Percentiles rank a stretch among this genome's conserved stretches.
These are phyloP conservation scores for Benitochromis conjunctus DNA, from an alignment of 2,113 vertebrate species.

Conservation along the genomic window DNA sequence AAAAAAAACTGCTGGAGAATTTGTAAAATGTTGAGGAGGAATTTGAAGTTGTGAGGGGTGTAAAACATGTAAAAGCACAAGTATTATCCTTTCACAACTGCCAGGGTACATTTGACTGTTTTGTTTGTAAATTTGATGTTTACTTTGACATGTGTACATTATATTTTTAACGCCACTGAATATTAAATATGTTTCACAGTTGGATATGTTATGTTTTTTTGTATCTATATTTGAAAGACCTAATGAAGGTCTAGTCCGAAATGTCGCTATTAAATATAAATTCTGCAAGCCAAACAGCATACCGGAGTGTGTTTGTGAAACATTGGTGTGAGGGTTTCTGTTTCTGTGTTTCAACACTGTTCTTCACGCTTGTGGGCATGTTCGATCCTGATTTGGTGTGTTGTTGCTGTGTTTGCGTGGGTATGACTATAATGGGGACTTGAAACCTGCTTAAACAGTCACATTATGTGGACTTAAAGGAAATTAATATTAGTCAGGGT, in stretches of 20 bases:
- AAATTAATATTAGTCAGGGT: not conserved
- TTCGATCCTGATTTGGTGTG: not conserved
- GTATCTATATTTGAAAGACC: not conserved
- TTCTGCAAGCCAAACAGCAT: not conserved
- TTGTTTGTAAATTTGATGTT: not conserved
- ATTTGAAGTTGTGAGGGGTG: not conserved
- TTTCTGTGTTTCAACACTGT: not conserved
- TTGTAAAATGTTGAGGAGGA: not conserved
- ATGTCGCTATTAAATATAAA: not conserved
- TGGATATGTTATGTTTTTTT: not conserved
- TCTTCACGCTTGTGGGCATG: not conserved
- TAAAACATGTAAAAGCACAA: not conserved
- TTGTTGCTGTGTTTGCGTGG: not conserved
- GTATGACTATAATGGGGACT: not conserved
- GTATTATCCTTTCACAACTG: not conserved
- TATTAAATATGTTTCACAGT: conserved; percentile 11
- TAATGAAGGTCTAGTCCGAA: not conserved
- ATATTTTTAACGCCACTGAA: not conserved
- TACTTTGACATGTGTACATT: not conserved
- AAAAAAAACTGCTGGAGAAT: not conserved
- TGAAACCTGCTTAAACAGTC: not conserved
- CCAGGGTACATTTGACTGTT: not conserved
- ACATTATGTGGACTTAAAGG: not conserved
- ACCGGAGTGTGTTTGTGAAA: not conserved
- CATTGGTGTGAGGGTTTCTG: not conserved